A percentile compares a stretch with the other conserved stretches of the same genome.
phyloP scores from a whole-genome alignment of 2,797 vertebrate species.

The Arrhamphus sclerolepis region DNA sequence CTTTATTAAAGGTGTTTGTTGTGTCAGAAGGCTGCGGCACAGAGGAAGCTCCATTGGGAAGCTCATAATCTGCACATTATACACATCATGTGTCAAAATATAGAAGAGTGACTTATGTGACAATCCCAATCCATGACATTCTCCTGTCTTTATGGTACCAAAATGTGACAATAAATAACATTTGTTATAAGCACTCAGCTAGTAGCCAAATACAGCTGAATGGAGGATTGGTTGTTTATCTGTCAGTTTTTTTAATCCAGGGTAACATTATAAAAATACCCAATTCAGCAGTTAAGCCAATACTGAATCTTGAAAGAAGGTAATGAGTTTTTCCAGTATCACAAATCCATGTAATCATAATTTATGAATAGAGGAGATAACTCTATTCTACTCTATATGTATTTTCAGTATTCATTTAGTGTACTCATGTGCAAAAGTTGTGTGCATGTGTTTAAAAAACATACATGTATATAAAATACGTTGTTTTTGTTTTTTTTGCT shows the following conservation, averaged over 20 bases:
- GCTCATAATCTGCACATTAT: constrained; percentile 71
- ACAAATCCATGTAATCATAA: neutral
- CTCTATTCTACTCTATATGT: too few relatives aligned
- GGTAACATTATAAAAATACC: constrained; percentile 61
- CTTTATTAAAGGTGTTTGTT: constrained; percentile 74
- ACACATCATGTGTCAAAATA: constrained; percentile 74
- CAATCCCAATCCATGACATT: constrained; percentile 60
- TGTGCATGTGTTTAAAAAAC: too few relatives aligned
- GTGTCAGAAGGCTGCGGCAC: constrained; percentile 55
- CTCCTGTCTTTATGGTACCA: constrained; percentile 58
- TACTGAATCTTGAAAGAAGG: constrained; percentile 14
- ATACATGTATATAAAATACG: too few relatives aligned
- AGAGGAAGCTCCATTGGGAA: constrained; percentile 63
- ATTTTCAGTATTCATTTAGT: too few relatives aligned
- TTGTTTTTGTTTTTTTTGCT: too few relatives aligned
- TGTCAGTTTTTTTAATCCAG: constrained; percentile 38
- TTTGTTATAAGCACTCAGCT: constrained; percentile 77
- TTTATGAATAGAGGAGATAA: too few relatives aligned
- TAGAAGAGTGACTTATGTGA: constrained; percentile 63
- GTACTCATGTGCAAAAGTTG: too few relatives aligned
- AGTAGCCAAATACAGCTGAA: constrained; percentile 61
- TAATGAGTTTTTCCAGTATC: neutral
- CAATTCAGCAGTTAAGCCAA: constrained; percentile 39
- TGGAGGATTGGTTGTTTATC: constrained; percentile 59
- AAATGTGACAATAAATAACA: constrained; percentile 64